Evolutionary conservation across 2,113 vertebrate species (phyloP), one percentile per base, ranked within the genome.

Genomic region (Genyomyrus donnyi): DNA sequence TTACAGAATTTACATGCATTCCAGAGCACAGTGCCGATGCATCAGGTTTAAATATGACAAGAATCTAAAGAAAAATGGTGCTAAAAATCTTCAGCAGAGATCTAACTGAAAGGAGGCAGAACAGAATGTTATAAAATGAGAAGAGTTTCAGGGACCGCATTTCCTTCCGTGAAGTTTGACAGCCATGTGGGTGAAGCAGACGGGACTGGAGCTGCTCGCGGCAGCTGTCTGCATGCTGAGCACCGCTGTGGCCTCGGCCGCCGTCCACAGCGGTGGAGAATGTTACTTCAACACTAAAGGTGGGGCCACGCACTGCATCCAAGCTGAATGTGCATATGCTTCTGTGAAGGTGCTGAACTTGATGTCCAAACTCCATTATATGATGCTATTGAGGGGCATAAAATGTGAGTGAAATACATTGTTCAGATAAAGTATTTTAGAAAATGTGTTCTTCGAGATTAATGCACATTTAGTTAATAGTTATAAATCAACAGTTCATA

Each of bases 231-330:
- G 93, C 89, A 66, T 96, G 70, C 92, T 96, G 87, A 92, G 92
- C 88, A 83, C 87, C 88, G 89, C 88, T 48, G 83, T 94, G 15
- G 93, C 93, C 19, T 93, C 92, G 85, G 84, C 92, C 13, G 93
- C 93, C 31, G 92, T 93, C 39, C 91, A 93, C 84, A 94, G 92
- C 90, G 93, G 93, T 3, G 95, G 95, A 6, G 96, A 96, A 91
- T 96, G 95, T 90, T 95, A 95, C 91, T 96, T 96, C 89, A 95
- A 96, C 89, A 95, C 95, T 17, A 96, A 96, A 96, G 95, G 95
- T 96, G 91, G 17, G 84, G 24, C 42, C 49, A 27, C 24, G 0
- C 6, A 48, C n/a, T 6, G n/a, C 21, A 50, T 42, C 27, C 19
- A 86, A 24, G 31, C n/a, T 62, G 15, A 21, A 31, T 46, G 19